Conservation (phyloP, 2,888 invertebrate genomes). For the Tineola bisselliella region DNA sequence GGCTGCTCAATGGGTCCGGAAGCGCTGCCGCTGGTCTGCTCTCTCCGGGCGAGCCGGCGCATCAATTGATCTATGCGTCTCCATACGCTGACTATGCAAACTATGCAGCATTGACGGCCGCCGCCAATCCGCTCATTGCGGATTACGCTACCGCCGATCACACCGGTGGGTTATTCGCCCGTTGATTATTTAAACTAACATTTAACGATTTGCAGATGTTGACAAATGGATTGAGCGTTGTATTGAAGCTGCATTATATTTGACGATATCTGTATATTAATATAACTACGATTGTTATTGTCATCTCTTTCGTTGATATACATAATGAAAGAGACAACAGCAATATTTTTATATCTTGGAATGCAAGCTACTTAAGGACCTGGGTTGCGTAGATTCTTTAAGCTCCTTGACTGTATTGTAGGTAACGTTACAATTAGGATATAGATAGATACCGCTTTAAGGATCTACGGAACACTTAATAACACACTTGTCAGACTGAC, state of each 20-base stretch:
- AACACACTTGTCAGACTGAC: conserved; percentile 1
- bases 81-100: conserved; percentile 91
- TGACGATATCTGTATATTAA: neutral
- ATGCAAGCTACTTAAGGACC: neutral
- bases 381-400: neutral
- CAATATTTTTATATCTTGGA: neutral
- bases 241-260: neutral
- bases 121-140: conserved; percentile 80
- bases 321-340: neutral
- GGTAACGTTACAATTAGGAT: neutral
- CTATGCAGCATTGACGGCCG: conserved; percentile 84
- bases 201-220: neutral
- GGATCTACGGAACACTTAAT: neutral
- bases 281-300: neutral
- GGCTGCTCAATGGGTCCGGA: conserved; percentile 66
- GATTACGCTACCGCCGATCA: conserved; percentile 88
- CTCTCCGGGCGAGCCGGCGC: conserved; percentile 73
- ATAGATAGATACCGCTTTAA: neutral
- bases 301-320: neutral
- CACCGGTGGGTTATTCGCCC: conserved; percentile 87
- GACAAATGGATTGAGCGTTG: neutral
- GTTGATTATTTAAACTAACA: conserved; percentile 33
- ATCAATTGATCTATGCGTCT: conserved; percentile 86
- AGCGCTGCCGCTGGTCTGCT: conserved; percentile 52
- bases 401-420: neutral